Conservation (phyloP, 2,113 vertebrate species). For the Salminus brasiliensis region DNA sequence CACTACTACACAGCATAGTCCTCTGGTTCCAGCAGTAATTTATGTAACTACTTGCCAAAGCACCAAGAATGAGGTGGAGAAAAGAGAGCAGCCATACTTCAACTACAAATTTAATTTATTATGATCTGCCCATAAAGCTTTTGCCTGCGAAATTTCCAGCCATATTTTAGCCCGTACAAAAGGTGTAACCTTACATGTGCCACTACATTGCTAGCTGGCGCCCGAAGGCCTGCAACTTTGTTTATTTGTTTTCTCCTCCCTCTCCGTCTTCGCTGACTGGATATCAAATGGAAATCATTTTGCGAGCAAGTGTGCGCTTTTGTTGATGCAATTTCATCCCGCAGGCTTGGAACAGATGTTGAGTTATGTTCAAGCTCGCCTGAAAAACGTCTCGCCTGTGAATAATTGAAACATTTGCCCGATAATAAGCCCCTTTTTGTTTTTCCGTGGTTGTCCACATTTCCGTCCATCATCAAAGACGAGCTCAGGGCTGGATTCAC, state of each 20-base stretch:
- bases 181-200: constrained; percentile 59
- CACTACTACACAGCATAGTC: neutral
- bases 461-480: constrained; percentile 27
- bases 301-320: constrained; percentile 56
- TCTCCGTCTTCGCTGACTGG: constrained; percentile 55
- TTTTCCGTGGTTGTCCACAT: constrained; percentile 9
- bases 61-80: neutral
- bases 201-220: constrained; percentile 33
- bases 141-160: constrained; percentile 57
- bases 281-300: constrained; percentile 69
- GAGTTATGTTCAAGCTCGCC: constrained; percentile 48
- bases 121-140: constrained; percentile 57
- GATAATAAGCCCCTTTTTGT: constrained; percentile 44
- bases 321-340: constrained; percentile 60
- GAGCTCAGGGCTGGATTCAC: constrained; percentile 25
- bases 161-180: constrained; percentile 65
- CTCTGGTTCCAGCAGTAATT: neutral
- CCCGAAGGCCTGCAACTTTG: constrained; percentile 43
- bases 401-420: constrained; percentile 55
- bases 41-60: constrained; percentile 7
- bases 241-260: constrained; percentile 59
- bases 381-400: constrained; percentile 61
- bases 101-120: constrained; percentile 52
- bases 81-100: constrained; percentile 19
- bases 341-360: constrained; percentile 72